Conservation (phyloP, 2,797 vertebrate species). For the Cygnus olor region DNA sequence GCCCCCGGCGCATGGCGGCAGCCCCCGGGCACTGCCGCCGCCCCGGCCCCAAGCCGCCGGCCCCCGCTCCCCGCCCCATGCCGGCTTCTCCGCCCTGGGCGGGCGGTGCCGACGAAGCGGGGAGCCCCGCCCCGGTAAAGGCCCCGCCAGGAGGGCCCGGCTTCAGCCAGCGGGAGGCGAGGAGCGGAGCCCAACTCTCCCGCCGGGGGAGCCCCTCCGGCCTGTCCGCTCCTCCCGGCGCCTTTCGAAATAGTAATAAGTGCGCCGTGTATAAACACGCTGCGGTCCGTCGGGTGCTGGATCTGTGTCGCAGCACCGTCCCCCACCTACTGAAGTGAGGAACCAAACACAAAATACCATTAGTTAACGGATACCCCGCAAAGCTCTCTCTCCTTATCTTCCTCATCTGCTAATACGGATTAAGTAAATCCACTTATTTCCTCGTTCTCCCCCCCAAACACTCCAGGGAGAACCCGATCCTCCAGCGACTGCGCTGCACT, state of each 20-base stretch:
- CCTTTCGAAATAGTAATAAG: no score
- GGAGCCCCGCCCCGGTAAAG: background rate
- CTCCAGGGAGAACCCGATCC: background rate
- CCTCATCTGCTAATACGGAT: background rate
- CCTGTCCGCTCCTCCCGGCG: no score
- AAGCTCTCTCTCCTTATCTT: background rate
- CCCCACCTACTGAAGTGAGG: background rate
- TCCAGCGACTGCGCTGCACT: rapidly evolving
- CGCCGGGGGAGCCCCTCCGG: no score
- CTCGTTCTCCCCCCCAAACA: background rate
- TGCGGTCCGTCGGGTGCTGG: rapidly evolving
- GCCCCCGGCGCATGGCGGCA: conserved; percentile 28
- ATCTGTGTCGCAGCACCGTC: background rate
- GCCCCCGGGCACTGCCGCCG: background rate
- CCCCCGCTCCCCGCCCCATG: background rate
- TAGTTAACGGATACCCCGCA: background rate
- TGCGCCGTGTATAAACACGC: rapidly evolving
- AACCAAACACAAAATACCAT: background rate
- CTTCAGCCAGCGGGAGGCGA: no score
- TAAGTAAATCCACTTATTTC: background rate
- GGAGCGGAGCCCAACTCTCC: no score
- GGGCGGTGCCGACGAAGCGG: background rate
- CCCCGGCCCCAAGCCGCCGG: background rate
- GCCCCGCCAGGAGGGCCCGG: no score
- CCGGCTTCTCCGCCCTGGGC: background rate